Evolutionary conservation across 2,113 vertebrate species (phyloP), one percentile per base, ranked within the genome.

Genomic region (Tragelaphus strepsiceros): DNA sequence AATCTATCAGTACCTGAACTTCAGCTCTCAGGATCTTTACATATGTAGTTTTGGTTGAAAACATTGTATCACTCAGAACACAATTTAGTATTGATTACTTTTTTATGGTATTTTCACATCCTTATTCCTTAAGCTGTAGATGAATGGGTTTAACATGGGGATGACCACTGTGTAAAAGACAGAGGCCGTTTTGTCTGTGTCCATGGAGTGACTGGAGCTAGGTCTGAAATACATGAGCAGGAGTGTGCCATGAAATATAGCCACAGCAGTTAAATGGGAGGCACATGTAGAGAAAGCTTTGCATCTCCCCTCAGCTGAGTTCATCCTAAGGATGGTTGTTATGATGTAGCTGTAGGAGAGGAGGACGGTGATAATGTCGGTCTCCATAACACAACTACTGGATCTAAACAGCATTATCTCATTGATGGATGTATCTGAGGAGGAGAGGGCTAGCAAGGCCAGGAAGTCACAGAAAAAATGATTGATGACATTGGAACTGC

Each of bases 81-180:
- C 2, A 32, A 32, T 61, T 77, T 78, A 28, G 24, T 59, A 1
- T 5, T 54, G 4, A 97, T 16, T 26, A 28, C 26, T 81, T 98
- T 98, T 58, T 91, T 14, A 97, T 21, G 13, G 97, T 92, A 22
- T 15, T 59, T 98, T 98, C 46, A 98, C 97, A 32, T 98, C 96
- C 7, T 97, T 98, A 86, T 98, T 98, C 61, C 98, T 97, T 67
- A 98, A 90, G 7, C 97, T 98, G 3, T 98, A 98, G 90, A 98
- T 98, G 6, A 98, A 35, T 32, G 95, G 97, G 83, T 98, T 98
- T 92, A 98, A 61, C 97, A 98, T 97, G 16, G 98, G 98, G 21
- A 98, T 98, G 74, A 98, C 59, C 17, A 98, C 53, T 3, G 96
- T 98, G 51, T 98, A 98, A 59, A 98, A 98, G 5, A 97, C 89